phyloP scores from a whole-genome alignment of 2,888 invertebrate genomes.

The Acronicta aceris region DNA sequence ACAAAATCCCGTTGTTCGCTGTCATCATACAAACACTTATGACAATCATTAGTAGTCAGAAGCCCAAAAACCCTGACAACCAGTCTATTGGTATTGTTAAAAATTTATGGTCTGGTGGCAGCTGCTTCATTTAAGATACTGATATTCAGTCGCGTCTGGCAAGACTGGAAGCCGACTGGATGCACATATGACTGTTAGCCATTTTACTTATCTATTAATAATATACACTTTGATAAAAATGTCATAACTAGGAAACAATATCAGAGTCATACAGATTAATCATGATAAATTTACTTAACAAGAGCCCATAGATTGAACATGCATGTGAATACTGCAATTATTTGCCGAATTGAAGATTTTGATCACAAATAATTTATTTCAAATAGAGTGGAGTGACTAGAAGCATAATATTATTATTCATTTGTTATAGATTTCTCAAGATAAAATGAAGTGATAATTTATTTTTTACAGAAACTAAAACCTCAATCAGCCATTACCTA shows the following conservation, averaged over 20 bases:
- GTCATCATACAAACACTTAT: too few relatives aligned
- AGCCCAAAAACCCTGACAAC: too few relatives aligned
- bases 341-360: background rate
- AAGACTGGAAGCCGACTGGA: too few relatives aligned
- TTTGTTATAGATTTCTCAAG: background rate
- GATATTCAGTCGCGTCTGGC: too few relatives aligned
- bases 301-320: slow-evolving; percentile 25
- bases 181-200: slow-evolving; percentile 12
- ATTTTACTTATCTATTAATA: background rate
- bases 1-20: too few relatives aligned
- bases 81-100: too few relatives aligned
- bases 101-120: too few relatives aligned
- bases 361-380: background rate
- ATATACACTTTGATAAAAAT: background rate
- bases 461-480: background rate
- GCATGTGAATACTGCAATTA: slow-evolving; percentile 18
- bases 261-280: background rate
- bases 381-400: too few relatives aligned
- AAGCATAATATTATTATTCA: slow-evolving; percentile 11
- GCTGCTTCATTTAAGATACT: too few relatives aligned
- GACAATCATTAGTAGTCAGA: too few relatives aligned
- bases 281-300: slow-evolving; percentile 7
- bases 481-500: slow-evolving; percentile 24
- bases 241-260: slow-evolving; percentile 7
- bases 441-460: too few relatives aligned